Base-by-base conservation (phyloP, 2,888 invertebrate genomes). In the Oeneis ivallda region DNA sequence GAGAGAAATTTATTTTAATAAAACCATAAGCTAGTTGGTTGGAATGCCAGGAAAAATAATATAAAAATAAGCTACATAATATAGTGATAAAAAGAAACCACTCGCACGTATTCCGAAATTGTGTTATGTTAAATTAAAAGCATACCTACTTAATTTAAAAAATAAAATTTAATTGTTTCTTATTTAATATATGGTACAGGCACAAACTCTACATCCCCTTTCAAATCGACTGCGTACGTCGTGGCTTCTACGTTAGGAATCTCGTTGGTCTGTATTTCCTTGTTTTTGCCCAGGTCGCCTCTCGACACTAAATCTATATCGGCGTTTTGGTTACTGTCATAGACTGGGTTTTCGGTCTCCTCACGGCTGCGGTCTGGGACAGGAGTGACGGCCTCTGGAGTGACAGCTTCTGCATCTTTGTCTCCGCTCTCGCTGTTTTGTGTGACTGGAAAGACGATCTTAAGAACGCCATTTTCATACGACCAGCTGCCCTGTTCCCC, bases 211-310 rank as follows among this genome's bases (percentile, higher is more conserved):
- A 84, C 74, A 8, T 89, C 86, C 58, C 85, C 77, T 26, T 83
- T 85, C 26, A 87, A 65, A 62, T 88, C 85, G 0, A 90, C 87
- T 0, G 87, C 79, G 70, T 90, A 88, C 0, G 88, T 90, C 0
- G 90, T 89, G 0, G 85, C 85, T 74, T 90, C 89, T 0, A 87
- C 79, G 0, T 53, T 67, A 0, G 79, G 71, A 10, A 86, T 79
- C 59, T 80, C 81, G 59, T 88, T 87, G 0, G 82, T 85, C 13
- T 70, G 49, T 2, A 85, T 11, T 10, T 81, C 49, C 7, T 59
- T 52, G 32, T 15, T n/a, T 15, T 39, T 26, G 9, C 75, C 76
- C 3, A 50, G 43, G 15, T 79, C 80, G 32, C 74, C 76, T 68
- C 75, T 72, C 45, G n/a, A n/a, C n/a, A 63, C 71, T 0, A 78